Evolutionary conservation across 2,113 vertebrate genomes (phyloP), one percentile per base, ranked within the genome.

Genomic region (Trematocara marginatum): DNA sequence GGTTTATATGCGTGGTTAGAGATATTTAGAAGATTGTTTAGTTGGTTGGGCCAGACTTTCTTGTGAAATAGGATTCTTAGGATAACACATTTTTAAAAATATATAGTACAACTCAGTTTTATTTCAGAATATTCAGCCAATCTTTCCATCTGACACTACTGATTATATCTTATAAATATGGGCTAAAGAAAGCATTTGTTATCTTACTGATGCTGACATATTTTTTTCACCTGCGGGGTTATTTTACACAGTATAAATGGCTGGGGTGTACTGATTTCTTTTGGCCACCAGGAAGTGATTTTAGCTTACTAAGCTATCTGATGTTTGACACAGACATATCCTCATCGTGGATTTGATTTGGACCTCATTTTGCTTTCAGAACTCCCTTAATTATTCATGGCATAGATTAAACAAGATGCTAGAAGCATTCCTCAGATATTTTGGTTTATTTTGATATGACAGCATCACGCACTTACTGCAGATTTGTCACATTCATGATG

Each of bases 201-300:
- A 61, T 35, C 57, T 10, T 61, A 61, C 16, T 35, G 31, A 35
- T 6, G 31, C 9, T 61, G 57, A 35, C 31, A 35, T 6, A 35
- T 61, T n/a, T 35, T 35, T 10, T 61, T 35, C 57, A 10, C 57
- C 31, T 35, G 57, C 2, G 0, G 9, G 15, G 0, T 35, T 31
- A 6, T 61, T 61, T 61, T 61, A 34, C 5, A 61, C 57, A 61
- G 31, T 10, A 61, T 35, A 61, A 35, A 61, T 61, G 16, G 57
- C 9, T 61, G 29, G 31, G 2, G 31, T 61, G 57, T 35, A 61
- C 16, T 35, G 9, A 61, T 61, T 61, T 61, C 16, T n/a, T 35
- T 61, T 18, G 5, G 57, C 16, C 57, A 35, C 9, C 57, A n/a
- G 31, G 16, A 6, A 34, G 15, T 34, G 57, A 61, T 61, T 61